Conservation (phyloP, 2,888 invertebrate genomes). For the Physocephala rufipes region DNA sequence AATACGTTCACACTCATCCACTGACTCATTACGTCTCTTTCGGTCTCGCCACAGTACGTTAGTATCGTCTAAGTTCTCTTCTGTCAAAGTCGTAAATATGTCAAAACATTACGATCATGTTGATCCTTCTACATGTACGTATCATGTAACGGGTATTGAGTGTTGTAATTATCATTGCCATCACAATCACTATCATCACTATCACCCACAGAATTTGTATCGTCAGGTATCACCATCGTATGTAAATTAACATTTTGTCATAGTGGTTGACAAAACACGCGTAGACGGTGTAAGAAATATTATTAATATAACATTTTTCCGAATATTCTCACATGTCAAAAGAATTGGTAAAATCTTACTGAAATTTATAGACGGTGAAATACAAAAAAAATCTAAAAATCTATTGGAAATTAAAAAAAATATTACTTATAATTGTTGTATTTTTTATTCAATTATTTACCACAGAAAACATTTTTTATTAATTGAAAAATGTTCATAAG, state of each 20-base stretch:
- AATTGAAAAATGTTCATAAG: too few species aligned
- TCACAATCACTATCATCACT: conserved; percentile 13
- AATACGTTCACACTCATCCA: conserved; percentile 3
- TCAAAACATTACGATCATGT: conserved; percentile 39
- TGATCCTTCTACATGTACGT: neutral
- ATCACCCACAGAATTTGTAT: conserved; percentile 13
- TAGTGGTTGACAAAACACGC: too few species aligned
- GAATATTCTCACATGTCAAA: neutral
- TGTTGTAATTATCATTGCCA: too few species aligned
- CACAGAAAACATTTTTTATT: too few species aligned
- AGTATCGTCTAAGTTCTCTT: neutral
- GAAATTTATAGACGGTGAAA: neutral
- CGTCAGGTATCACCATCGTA: neutral
- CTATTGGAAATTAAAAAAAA: too few species aligned
- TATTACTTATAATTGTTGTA: too few species aligned
- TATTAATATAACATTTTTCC: too few species aligned
- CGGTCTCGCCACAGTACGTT: too few species aligned
- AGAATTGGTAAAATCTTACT: too few species aligned
- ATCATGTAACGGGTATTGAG: neutral
- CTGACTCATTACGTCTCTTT: neutral
- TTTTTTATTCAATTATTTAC: too few species aligned
- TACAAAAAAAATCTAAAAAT: conserved; percentile 30
- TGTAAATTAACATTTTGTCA: conserved; percentile 16
- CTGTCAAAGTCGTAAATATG: conserved; percentile 37
- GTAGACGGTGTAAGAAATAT: conserved; percentile 26